Evolutionary conservation across 2,797 vertebrate species (phyloP).

Genomic region (Pelochelys cantorii): DNA sequence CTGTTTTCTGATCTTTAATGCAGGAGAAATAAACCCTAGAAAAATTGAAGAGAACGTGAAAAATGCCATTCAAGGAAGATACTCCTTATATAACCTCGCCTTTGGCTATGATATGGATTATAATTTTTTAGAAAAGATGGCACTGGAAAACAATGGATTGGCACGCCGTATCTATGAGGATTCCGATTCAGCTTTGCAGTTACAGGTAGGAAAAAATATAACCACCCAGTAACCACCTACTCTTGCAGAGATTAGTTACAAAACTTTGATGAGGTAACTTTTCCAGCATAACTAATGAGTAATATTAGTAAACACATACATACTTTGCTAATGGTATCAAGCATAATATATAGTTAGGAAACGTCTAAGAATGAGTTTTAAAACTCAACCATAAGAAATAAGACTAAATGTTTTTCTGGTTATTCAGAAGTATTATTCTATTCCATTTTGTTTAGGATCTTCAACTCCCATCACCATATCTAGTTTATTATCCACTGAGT

Average conservation of each 20-base stretch:
- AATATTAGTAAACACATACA: no score
- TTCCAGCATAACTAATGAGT: neutral
- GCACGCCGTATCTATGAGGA: conserved; percentile 93
- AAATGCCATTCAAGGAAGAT: conserved; percentile 82
- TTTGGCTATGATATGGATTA: conserved; percentile 91
- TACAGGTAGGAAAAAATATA: neutral
- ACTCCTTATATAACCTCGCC: conserved; percentile 91
- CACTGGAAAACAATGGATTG: conserved; percentile 87
- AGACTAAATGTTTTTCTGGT: no score
- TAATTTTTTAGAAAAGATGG: conserved; percentile 90
- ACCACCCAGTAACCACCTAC: neutral
- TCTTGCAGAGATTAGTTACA: neutral
- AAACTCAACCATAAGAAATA: no score
- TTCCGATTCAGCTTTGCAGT: conserved; percentile 85
- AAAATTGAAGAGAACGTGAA: conserved; percentile 85
- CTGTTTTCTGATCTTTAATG: neutral
- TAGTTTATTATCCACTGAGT: neutral
- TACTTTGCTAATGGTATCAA: no score
- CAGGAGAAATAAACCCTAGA: no score
- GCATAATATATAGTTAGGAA: no score
- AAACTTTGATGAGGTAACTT: neutral
- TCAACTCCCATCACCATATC: neutral
- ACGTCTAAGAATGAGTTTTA: no score
- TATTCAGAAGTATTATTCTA: neutral
- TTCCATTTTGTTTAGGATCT: neutral